Evolutionary conservation across 2,888 invertebrate genomes (phyloP), one percentile per base, ranked within the genome.

Genomic region (Phortica okadai): DNA sequence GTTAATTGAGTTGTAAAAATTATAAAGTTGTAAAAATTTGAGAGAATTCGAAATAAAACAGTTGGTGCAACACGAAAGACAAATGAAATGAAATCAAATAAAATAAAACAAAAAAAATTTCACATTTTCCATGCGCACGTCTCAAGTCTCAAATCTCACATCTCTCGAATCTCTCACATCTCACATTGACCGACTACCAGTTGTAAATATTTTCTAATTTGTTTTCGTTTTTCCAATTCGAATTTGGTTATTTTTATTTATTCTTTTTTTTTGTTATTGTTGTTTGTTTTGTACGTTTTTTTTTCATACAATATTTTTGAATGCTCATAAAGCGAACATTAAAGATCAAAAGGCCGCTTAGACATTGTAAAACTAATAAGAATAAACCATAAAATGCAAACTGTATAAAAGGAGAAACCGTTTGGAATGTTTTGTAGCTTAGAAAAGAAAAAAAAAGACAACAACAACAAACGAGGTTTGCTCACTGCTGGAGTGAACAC

Each of bases 1-100:
- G 80, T 85, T 87, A 87, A 85, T 85, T 85, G 85, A 85, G 85
- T 85, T 85, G 85, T 85, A 81, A 85, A 85, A 85, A 85, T 85
- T 85, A 85, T 85, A 88, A 85, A 85, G 85, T 79, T 85, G 83
- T 85, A 85, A 85, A 84, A 83, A 81, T 62, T 62, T 25, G 62
- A 62, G 62, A 62, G 21, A 10, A 62, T 25, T 62, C 25, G 62
- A 25, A 6, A 62, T 25, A 21, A 8, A 14, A 50, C 50, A 50
- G 50, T 8, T 14, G 14, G 50, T 21, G 45, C 45, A 45, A 1
- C 7, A 10, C 6, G 10, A 0, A 10, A 10, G 45, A 10, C 6
- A 59, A 59, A 59, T 59, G 59, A n/a, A 59, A 21, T 21, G 0
- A 21, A 21, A 21, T 21, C 21, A 21, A 21, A 21, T 21, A 54